phyloP scores from a whole-genome alignment of 2,113 vertebrate genomes.

The Elephas maximus region DNA sequence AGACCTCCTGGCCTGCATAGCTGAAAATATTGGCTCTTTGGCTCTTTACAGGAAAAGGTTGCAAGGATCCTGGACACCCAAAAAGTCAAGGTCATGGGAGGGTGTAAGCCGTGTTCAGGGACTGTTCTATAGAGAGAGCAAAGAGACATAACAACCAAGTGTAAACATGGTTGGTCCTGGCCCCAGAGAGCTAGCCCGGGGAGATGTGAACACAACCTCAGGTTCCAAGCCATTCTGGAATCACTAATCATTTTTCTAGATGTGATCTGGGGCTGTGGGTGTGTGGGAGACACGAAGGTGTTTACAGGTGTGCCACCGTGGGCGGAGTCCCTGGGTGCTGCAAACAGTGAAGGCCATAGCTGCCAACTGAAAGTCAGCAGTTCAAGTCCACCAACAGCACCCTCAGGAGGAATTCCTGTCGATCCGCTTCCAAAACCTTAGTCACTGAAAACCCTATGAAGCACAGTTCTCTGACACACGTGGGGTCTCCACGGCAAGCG shows the following conservation, averaged over 20 bases:
- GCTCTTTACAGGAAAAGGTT: no score
- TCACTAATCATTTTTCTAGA: accelerated
- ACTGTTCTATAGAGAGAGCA: not conserved
- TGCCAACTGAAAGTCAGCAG: not conserved
- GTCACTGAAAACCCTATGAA: no score
- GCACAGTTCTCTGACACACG: no score
- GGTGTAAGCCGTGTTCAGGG: no score
- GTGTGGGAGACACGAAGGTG: no score
- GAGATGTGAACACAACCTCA: not conserved
- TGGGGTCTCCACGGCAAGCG: no score
- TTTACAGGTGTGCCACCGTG: not conserved
- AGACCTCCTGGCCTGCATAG: accelerated
- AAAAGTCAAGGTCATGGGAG: no score
- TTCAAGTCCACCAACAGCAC: not conserved
- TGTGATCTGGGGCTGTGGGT: not conserved
- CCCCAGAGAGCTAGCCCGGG: not conserved
- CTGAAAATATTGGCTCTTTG: accelerated
- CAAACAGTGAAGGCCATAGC: not conserved
- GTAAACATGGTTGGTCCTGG: not conserved
- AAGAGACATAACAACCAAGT: not conserved
- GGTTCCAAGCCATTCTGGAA: accelerated
- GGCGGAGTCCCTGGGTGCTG: no score
- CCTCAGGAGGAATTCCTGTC: not conserved
- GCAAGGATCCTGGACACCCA: not conserved
- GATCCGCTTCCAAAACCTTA: no score